Conservation (phyloP, 2,797 vertebrate genomes). For the Sebastes hopkinsi region DNA sequence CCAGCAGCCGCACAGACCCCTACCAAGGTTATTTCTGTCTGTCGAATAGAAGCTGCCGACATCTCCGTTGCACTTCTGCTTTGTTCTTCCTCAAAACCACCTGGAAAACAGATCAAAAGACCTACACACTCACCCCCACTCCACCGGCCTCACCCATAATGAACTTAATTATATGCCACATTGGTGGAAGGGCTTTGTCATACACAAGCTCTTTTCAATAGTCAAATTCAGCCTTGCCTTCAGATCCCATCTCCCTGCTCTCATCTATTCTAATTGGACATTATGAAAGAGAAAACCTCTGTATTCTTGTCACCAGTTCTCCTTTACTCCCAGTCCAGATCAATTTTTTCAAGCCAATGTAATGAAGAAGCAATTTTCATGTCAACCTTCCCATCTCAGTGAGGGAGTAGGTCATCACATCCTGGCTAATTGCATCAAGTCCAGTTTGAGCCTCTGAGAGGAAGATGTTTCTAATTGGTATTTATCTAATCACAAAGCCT, state of each 20-base stretch:
- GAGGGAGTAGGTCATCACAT: conserved; percentile 64
- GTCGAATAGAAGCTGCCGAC: conserved; percentile 13
- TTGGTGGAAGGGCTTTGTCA: conserved; percentile 70
- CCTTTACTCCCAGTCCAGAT: conserved; percentile 41
- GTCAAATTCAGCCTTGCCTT: conserved; percentile 60
- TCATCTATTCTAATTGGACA: conserved; percentile 64
- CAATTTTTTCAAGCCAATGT: conserved; percentile 63
- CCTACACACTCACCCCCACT: conserved; percentile 11
- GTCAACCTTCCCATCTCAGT: conserved; percentile 53
- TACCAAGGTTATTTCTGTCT: conserved; percentile 15
- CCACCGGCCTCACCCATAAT: conserved; percentile 71
- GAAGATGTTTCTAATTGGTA: conserved; percentile 69
- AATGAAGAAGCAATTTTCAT: conserved; percentile 74
- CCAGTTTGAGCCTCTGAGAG: conserved; percentile 55
- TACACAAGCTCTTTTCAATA: conserved; percentile 57
- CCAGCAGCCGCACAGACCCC: not conserved
- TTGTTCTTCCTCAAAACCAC: conserved; percentile 74
- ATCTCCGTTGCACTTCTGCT: conserved; percentile 36
- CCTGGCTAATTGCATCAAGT: conserved; percentile 73
- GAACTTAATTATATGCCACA: conserved; percentile 74
- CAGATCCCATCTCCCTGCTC: conserved; percentile 55
- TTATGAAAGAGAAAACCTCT: conserved; percentile 60
- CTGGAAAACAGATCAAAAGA: conserved; percentile 77
- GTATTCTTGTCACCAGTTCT: conserved; percentile 34
- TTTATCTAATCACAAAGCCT: conserved; percentile 74